Conservation (phyloP, 1,140 invertebrate species). For the Lordiphosa collinella region DNA sequence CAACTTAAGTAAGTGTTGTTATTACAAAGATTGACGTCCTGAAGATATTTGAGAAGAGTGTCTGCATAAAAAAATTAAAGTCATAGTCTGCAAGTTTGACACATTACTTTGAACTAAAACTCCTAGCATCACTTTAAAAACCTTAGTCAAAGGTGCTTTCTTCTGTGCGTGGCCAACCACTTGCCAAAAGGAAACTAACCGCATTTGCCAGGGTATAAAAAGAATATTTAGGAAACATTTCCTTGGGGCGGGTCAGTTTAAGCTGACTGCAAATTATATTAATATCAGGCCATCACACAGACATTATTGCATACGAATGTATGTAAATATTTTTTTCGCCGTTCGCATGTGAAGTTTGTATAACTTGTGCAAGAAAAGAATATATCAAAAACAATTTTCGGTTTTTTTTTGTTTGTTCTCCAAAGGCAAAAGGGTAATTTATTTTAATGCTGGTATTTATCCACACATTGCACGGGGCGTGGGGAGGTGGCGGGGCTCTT, state of each 20-base stretch:
- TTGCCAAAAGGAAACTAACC: too few species aligned
- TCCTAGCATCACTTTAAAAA: too few species aligned
- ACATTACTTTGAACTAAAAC: too few species aligned
- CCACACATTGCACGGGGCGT: constrained; percentile 1
- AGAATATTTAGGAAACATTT: constrained; percentile 34
- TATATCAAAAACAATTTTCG: constrained; percentile 60
- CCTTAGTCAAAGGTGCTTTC: too few species aligned
- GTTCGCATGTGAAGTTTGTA: constrained; percentile 49
- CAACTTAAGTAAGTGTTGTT: too few species aligned
- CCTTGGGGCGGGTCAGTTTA: constrained; percentile 23
- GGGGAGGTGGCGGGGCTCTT: constrained; percentile 7
- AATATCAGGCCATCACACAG: constrained; percentile 54
- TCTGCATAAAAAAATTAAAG: too few species aligned
- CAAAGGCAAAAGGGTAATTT: constrained; percentile 64
- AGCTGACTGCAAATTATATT: constrained; percentile 72
- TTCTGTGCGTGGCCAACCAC: too few species aligned
- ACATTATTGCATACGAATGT: constrained; percentile 38
- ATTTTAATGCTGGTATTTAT: constrained; percentile 79
- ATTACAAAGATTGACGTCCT: too few species aligned
- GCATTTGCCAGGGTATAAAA: too few species aligned
- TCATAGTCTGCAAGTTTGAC: too few species aligned
- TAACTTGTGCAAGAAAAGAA: constrained; percentile 34
- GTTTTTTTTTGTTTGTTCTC: constrained; percentile 28
- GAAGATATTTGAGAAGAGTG: too few species aligned
- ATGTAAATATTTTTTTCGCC: constrained; percentile 23